Evolutionary conservation across 2,888 invertebrate species (phyloP).

Genomic region (Stomorhina lunata): DNA sequence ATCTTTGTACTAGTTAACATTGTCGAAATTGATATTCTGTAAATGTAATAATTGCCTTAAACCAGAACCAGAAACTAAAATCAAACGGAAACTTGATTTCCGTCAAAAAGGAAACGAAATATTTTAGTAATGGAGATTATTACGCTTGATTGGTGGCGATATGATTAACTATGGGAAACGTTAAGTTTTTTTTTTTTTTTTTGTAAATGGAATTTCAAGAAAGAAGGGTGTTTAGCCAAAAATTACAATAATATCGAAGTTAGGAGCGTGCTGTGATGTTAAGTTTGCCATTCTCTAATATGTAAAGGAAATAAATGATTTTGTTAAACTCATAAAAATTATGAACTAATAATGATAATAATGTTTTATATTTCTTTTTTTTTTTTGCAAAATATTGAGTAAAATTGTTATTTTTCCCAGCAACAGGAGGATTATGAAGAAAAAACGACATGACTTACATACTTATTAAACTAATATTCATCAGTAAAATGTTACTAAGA

Average conservation of each 20-base stretch:
- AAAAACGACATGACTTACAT: conserved; percentile 15
- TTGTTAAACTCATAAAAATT: conserved; percentile 55
- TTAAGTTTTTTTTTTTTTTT: no score
- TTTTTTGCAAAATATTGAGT: conserved; percentile 12
- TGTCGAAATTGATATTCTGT: conserved; percentile 68
- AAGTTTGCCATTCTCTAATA: conserved; percentile 4
- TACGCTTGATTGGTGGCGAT: conserved; percentile 77
- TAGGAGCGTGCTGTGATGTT: background rate
- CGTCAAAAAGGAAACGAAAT: conserved; percentile 62
- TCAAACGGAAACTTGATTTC: conserved; percentile 66
- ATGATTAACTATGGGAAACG: conserved; percentile 76
- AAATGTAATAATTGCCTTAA: conserved; percentile 69
- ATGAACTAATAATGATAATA: conserved; percentile 52
- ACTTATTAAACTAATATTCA: conserved; percentile 40
- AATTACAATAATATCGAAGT: background rate
- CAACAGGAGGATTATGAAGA: conserved; percentile 58
- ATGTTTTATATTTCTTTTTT: conserved; percentile 25
- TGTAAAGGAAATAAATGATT: conserved; percentile 33
- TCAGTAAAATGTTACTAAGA: conserved; percentile 13
- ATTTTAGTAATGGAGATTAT: conserved; percentile 72
- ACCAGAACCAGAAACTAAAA: conserved; percentile 56
- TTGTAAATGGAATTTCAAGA: background rate
- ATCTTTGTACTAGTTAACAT: conserved; percentile 22
- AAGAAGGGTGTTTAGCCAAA: background rate
- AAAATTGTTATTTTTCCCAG: conserved; percentile 40